Base-by-base conservation (phyloP, 2,888 invertebrate genomes). In the Drosophila kokeensis region DNA sequence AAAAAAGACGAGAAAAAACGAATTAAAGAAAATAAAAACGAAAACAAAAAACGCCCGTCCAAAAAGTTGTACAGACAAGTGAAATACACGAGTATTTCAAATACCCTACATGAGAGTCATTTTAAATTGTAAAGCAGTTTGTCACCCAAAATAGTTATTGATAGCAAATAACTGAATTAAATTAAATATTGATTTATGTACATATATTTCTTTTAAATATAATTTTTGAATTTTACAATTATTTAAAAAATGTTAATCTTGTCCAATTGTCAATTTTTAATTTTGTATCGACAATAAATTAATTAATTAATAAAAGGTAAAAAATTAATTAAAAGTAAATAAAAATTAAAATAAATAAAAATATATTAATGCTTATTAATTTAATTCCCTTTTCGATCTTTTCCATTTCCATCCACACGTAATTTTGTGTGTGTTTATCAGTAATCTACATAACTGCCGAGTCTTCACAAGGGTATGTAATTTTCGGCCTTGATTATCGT, bases 1-100 rank as follows among this genome's bases (percentile, higher is more conserved):
- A 42, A 42, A 59, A 50, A 52, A 61, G 2, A n/a, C 11, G 29
- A 30, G 8, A 68, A 62, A 67, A 63, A 29, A 34, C 40, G 32
- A 82, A 63, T 53, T 50, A 72, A 60, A 69, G 54, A 63, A 69
- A 69, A 76, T 15, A 61, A 73, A 64, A 54, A 54, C 52, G 27
- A 63, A 67, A 64, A 50, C 50, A 71, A 81, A 80, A 64, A 75
- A 63, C 75, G 72, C 78, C 78, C 66, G 76, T 76, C 57, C 55
- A 55, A 73, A 89, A 87, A 83, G 79, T 76, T 78, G 81, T 74
- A 73, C 82, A 75, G 87, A 79, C 87, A 85, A 85, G 87, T 89
- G 85, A 89, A 77, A 87, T 64, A 89, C 59, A 65, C 62, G 69
- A 81, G 61, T 78, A 69, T 69, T 65, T 55, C 40, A 48, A 63